Conservation (phyloP, 2,113 vertebrate genomes). For the Calypte anna region DNA sequence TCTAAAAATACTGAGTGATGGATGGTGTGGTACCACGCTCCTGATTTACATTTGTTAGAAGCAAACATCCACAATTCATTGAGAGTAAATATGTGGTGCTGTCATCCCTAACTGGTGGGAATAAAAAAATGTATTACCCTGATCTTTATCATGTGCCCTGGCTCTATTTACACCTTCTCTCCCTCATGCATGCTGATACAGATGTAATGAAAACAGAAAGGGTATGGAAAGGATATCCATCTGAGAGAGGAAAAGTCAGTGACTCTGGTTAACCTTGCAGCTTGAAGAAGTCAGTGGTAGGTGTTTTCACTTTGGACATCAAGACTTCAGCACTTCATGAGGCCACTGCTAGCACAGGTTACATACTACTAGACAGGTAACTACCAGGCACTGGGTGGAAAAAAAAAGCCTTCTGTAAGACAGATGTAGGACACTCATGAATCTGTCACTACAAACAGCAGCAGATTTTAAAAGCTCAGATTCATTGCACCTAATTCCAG, state of each 20-base stretch:
- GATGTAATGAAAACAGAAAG: conserved; percentile 25
- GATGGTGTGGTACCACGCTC: not conserved
- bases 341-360: not conserved
- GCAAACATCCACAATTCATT: conserved; percentile 15
- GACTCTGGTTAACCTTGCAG: not conserved
- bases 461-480: not conserved
- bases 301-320: not conserved
- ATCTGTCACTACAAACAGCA: not conserved
- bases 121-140: conserved; percentile 57
- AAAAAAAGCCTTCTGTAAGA: not conserved
- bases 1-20: conserved; percentile 43
- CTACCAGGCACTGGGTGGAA: not conserved
- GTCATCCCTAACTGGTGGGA: conserved; percentile 38
- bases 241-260: not conserved
- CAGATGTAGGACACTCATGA: not conserved
- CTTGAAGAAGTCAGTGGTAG: not conserved
- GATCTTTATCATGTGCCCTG: conserved; percentile 34
- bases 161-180: conserved; percentile 30
- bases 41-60: conserved; percentile 53
- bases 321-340: not conserved
- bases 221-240: conserved; percentile 11
- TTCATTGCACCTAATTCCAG: not conserved
- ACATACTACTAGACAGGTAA: not conserved
- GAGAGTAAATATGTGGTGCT: conserved; percentile 40
- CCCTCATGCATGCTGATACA: conserved; percentile 16